Base-by-base conservation (phyloP, 1,140 invertebrate genomes). In the Anadara kagoshimensis region DNA sequence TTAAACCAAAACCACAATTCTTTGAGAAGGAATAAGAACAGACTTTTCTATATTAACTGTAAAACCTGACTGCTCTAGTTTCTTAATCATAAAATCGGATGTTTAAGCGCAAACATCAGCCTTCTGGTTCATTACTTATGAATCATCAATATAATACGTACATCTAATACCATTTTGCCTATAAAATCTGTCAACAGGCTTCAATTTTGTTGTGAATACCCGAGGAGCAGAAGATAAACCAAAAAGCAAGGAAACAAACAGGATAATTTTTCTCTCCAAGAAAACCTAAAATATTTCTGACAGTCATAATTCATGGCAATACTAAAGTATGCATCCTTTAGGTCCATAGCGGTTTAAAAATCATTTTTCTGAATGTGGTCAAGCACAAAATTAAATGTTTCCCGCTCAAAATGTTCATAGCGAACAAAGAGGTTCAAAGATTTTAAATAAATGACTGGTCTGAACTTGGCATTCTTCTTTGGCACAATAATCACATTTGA, bases 1-100 rank as follows among this genome's bases (percentile, higher is more conserved):
- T 29, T 66, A 68, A 47, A 29, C 77, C 67, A 58, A 73, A 76
- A 66, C 65, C 67, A 24, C 54, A 20, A n/a, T 70, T 49, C 43
- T n/a, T 65, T 41, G 64, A 63, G n/a, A n/a, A n/a, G n/a, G n/a
- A n/a, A n/a, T n/a, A n/a, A n/a, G n/a, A n/a, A n/a, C n/a, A n/a
- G n/a, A n/a, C n/a, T n/a, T n/a, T n/a, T n/a, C n/a, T n/a, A n/a
- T n/a, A n/a, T n/a, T n/a, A n/a, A n/a, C n/a, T n/a, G n/a, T n/a
- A n/a, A n/a, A n/a, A n/a, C n/a, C n/a, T n/a, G n/a, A n/a, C n/a
- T n/a, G n/a, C n/a, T n/a, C n/a, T n/a, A n/a, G n/a, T n/a, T n/a
- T n/a, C n/a, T n/a, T n/a, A n/a, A n/a, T n/a, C 18, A 49, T 61
- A 7, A 44, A n/a, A 43, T 16, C 26, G 14, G n/a, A 56, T 56